Evolutionary conservation across 2,888 invertebrate species (phyloP).

Genomic region (Andrena camellia): DNA sequence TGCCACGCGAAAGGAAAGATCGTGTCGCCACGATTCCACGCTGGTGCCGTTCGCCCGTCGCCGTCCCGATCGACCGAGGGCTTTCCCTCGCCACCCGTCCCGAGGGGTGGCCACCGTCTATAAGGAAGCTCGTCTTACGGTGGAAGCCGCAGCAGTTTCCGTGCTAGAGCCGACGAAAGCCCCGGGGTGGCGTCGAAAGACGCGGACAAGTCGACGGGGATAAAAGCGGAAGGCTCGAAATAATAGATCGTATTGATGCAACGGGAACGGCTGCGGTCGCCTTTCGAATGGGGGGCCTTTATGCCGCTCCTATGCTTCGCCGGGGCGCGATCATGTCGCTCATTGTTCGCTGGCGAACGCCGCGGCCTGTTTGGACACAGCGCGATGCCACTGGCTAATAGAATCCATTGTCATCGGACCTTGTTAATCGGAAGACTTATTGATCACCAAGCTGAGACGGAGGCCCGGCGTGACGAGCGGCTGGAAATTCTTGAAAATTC

Average conservation of each 20-base stretch:
- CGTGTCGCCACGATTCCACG: neutral
- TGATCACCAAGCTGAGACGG: neutral
- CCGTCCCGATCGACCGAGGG: neutral
- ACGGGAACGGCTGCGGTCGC: slow-evolving; percentile 13
- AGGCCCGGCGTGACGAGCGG: neutral
- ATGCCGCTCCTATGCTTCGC: no score
- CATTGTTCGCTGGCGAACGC: neutral
- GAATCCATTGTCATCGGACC: neutral
- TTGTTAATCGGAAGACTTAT: neutral
- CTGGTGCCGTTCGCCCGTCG: neutral
- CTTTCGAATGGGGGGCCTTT: neutral
- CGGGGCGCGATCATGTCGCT: neutral
- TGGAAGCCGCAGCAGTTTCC: slow-evolving; percentile 14
- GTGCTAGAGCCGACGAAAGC: neutral
- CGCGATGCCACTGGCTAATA: neutral
- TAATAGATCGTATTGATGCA: slow-evolving; percentile 1
- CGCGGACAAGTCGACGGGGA: neutral
- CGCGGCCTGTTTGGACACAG: neutral
- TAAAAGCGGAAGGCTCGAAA: neutral
- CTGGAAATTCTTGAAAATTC: neutral
- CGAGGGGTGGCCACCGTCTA: neutral
- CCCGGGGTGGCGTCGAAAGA: neutral
- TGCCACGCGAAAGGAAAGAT: neutral
- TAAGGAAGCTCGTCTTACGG: slow-evolving; percentile 2
- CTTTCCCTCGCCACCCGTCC: neutral